Percentiles rank a stretch among this genome's conserved stretches.
phyloP scores from a whole-genome alignment of 2,113 vertebrate genomes.

The Macheiramphus alcinus region DNA sequence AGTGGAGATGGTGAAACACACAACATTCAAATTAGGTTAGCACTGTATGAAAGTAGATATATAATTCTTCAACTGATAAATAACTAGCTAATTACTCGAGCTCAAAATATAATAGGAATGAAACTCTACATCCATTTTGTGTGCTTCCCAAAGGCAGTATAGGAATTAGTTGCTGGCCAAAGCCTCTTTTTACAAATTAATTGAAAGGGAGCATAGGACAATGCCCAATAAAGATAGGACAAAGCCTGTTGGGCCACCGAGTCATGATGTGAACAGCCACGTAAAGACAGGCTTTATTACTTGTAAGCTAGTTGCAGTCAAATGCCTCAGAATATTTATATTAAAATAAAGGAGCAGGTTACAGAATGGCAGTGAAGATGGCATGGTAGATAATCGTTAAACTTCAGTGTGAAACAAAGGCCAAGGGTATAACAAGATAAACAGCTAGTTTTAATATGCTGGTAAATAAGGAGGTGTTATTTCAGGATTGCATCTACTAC shows the following conservation, averaged over 20 bases:
- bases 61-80: background rate
- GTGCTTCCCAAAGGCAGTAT: background rate
- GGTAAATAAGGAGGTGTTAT: background rate
- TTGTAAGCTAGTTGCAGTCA: background rate
- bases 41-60: background rate
- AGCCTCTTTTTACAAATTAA: background rate
- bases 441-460: background rate
- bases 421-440: background rate
- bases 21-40: background rate
- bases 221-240: background rate
- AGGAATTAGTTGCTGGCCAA: background rate
- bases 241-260: background rate
- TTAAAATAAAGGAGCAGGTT: background rate
- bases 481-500: background rate
- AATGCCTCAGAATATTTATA: background rate
- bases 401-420: background rate
- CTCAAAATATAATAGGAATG: background rate
- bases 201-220: background rate
- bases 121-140: background rate
- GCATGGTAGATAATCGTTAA: background rate
- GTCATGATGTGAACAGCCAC: background rate
- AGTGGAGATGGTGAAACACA: background rate
- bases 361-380: background rate
- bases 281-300: background rate
- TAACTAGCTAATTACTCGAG: background rate